A percentile compares a stretch with the other conserved stretches of the same genome.
Conservation (phyloP, 1,140 invertebrate species). For the Achatina immaculata region DNA sequence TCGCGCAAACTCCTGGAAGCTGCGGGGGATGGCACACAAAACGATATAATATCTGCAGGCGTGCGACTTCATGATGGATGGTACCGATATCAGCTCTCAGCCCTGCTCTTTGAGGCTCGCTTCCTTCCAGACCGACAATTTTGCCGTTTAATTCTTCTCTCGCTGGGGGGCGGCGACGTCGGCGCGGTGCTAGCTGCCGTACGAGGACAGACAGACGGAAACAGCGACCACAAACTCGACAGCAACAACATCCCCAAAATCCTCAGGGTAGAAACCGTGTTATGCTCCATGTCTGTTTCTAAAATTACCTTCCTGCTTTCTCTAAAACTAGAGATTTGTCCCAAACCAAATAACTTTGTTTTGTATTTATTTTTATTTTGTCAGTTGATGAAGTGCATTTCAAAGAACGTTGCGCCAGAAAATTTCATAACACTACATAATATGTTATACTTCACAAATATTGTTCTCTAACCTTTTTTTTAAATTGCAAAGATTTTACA, state of each 20-base stretch:
- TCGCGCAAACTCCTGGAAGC: conserved; percentile 4
- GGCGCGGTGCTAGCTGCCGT: background rate
- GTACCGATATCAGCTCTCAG: conserved; percentile 19
- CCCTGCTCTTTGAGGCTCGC: conserved; percentile 1
- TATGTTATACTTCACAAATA: no score
- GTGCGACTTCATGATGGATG: conserved; percentile 20
- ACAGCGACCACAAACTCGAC: conserved; percentile 25
- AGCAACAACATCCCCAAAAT: conserved; percentile 3
- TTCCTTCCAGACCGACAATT: conserved; percentile 3
- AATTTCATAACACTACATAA: no score
- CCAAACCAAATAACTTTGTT: no score
- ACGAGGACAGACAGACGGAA: conserved; percentile 36
- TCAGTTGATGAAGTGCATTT: no score
- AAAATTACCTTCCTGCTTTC: background rate
- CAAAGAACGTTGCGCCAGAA: no score
- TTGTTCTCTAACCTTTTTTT: no score
- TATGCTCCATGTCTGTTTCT: background rate
- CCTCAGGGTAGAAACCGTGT: background rate
- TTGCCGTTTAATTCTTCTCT: conserved; percentile 24
- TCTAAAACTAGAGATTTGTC: background rate
- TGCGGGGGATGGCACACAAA: conserved; percentile 26
- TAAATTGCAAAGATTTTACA: no score
- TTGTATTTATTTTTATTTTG: no score
- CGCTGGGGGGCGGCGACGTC: conserved; percentile 28
- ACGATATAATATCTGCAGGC: conserved; percentile 29